Base-by-base conservation (phyloP, 2,113 vertebrate species). In the Elaphurus davidianus region DNA sequence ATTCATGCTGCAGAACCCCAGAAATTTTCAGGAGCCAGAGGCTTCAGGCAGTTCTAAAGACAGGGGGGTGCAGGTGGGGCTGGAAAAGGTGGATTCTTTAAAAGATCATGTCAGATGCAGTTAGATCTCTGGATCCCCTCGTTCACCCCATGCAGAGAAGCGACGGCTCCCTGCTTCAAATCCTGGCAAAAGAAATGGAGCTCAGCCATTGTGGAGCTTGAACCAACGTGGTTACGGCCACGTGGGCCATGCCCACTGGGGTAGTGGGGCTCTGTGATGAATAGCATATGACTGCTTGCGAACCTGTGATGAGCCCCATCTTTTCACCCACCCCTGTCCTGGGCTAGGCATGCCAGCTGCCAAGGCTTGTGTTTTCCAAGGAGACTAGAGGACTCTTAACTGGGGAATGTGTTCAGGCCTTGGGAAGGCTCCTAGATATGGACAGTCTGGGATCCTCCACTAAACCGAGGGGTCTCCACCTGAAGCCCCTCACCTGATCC, bases 231-330 rank as follows among this genome's bases (percentile, higher is more conserved):
- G 59, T 50, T 76, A 21, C 85, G 79, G 62, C 25, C 30, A 13
- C 16, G 0, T 7, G 59, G 60, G 11, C 60, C 76, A 30, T 6
- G 50, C 13, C 0, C 19, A 12, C 6, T 16, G 28, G 64, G 33
- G 27, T 11, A 1, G 4, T 6, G 6, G 54, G 3, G 16, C 62
- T 76, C 45, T 1, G 0, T 60, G 13, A 19, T 11, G 33, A 43
- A 10, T 7, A 27, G 40, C 4, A 9, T 21, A 9, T n/a, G n/a
- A 27, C 64, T n/a, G 15, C 81, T 10, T 9, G 12, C 10, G 4
- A 33, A 40, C 23, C 86, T 84, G 43, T 40, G 50, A 36, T 12
- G 78, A 43, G 43, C 6, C 33, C n/a, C 9, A 3, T 59, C 10
- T 67, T 30, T 67, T 90, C 86, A 67, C 11, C 45, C 30, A 50